Evolutionary conservation across 2,113 vertebrate genomes (phyloP), one percentile per base, ranked within the genome.

Genomic region (Gymnocephalus cernua): DNA sequence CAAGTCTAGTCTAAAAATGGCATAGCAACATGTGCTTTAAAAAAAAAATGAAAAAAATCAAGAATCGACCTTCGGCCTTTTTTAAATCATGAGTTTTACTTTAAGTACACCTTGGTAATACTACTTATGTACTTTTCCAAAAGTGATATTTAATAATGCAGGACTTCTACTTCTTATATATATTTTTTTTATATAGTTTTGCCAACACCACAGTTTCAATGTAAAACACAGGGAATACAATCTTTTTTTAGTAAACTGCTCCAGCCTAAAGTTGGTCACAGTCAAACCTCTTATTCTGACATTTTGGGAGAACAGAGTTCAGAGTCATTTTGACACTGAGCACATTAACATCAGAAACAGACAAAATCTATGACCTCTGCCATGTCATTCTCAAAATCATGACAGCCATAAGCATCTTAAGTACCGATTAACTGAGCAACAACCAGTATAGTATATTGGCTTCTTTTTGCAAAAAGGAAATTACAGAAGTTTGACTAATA

Each of bases 391-490:
- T 74, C 53, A 16, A 65, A 61, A 68, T 44, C 19, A 27, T 4
- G 56, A 74, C 48, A 73, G 65, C 2, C 4, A 77, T 66, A 45
- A 72, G 45, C 56, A 45, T 72, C 77, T 77, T 25, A 65, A 58
- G 32, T 48, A n/a, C 61, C 10, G 15, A 63, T 77, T 62, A 80
- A 56, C 70, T 51, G 1, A 3, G 21, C 21, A 44, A 35, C 27
- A 15, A 3, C 0, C 32, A 13, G 25, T 19, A 69, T 4, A 13
- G 25, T n/a, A 69, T 4, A 68, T 59, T 35, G 10, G 48, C 41
- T 19, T 29, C 38, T 29, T 25, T 41, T n/a, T 29, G 38, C 45
- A 29, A 4, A 14, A 1, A 51, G 23, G 16, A 23, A 50, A 61
- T 68, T 21, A 80, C 48, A 53, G n/a, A 38, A 45, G 66, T 2